Percentiles rank a stretch among this genome's conserved stretches.
Evolutionary conservation across 23 tunicate species (phyloP).

Genomic region (Pegea sp.): DNA sequence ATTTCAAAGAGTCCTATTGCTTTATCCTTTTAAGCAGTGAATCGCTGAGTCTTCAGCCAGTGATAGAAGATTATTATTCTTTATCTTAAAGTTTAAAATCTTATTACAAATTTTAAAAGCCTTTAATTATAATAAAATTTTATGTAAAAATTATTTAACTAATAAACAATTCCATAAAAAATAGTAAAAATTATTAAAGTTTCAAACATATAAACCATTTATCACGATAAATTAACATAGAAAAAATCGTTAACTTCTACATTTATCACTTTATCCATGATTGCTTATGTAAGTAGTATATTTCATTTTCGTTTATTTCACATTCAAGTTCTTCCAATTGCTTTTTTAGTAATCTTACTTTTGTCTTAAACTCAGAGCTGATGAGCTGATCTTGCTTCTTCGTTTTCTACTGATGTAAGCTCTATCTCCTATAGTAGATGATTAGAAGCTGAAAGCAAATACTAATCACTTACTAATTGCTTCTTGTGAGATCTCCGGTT

Average conservation of each 20-base stretch:
- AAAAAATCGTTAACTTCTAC: too few relatives aligned
- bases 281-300: conserved; percentile 26
- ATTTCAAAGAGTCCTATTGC: conserved; percentile 82
- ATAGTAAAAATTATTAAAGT: too few relatives aligned
- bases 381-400: conserved; percentile 36
- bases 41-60: background rate
- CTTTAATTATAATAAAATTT: background rate
- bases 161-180: too few relatives aligned
- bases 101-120: background rate
- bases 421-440: conserved; percentile 33
- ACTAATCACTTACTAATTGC: conserved; percentile 35
- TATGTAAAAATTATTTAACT: too few relatives aligned
- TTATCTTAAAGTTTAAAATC: too few relatives aligned
- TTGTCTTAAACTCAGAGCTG: conserved; percentile 41
- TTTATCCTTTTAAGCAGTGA: conserved; percentile 46
- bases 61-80: too few relatives aligned
- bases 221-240: too few relatives aligned
- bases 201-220: too few relatives aligned
- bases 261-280: conserved; percentile 66
- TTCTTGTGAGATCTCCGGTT: conserved; percentile 35
- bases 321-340: conserved; percentile 58
- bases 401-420: conserved; percentile 60
- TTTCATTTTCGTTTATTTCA: conserved; percentile 50
- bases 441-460: background rate
- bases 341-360: conserved; percentile 22